Conservation (phyloP, 2,113 vertebrate genomes). For the Accipiter virgatus region DNA sequence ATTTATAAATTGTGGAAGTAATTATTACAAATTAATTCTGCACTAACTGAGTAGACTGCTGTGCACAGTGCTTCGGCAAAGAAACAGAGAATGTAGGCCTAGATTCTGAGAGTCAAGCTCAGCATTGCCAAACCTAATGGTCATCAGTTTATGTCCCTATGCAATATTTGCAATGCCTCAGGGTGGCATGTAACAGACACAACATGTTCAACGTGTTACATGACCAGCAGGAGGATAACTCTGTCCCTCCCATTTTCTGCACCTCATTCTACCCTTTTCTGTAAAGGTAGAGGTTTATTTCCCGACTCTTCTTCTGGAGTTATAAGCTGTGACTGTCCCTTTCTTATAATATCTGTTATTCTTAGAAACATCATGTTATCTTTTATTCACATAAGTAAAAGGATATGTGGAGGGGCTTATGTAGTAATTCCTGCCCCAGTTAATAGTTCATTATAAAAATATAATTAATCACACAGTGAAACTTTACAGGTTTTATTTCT, state of each 20-base stretch:
- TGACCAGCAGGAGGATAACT: not conserved
- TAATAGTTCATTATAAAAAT: not conserved
- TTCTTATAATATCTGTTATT: not conserved
- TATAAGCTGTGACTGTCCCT: not conserved
- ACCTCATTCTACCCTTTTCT: not conserved
- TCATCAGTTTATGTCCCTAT: not conserved
- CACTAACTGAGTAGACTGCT: slow-evolving; percentile 33
- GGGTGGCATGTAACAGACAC: not conserved
- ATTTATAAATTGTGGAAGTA: slow-evolving; percentile 56
- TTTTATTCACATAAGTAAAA: not conserved
- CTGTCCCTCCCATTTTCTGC: not conserved
- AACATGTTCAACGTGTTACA: accelerated
- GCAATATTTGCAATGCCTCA: not conserved
- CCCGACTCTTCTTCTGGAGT: not conserved
- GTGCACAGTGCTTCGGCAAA: not conserved
- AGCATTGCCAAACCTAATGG: accelerated
- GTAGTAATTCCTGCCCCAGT: accelerated
- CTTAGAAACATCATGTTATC: not conserved
- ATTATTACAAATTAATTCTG: slow-evolving; percentile 57
- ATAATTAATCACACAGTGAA: not conserved
- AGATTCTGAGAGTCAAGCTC: not conserved
- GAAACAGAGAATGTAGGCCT: not conserved
- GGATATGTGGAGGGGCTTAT: accelerated
- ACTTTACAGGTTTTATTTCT: not conserved
- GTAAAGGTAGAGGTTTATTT: not conserved